Evolutionary conservation across 2,797 vertebrate species (phyloP).

Genomic region (Smutsia gigantea): DNA sequence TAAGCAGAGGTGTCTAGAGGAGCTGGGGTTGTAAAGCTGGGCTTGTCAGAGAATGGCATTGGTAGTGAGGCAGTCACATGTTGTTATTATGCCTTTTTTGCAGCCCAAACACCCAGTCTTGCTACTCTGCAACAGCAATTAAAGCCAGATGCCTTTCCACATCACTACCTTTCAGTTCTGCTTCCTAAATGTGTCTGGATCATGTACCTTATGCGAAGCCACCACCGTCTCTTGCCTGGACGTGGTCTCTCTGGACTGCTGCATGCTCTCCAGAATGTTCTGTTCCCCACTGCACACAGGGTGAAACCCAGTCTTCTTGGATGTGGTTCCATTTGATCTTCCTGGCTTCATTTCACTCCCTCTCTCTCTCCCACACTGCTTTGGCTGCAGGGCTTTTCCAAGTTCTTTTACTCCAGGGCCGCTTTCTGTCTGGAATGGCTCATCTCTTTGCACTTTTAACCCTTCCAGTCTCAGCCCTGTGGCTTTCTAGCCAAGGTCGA

Average conservation of each 20-base stretch:
- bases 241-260: neutral
- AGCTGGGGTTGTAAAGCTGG: neutral
- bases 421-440: neutral
- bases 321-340: neutral
- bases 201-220: neutral
- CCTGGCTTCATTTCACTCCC: neutral
- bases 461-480: neutral
- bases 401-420: neutral
- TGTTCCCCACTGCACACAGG: neutral
- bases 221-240: neutral
- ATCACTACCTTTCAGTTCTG: neutral
- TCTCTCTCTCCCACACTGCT: neutral
- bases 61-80: neutral
- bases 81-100: neutral
- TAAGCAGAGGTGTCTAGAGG: neutral
- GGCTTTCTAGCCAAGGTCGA: neutral
- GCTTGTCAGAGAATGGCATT: neutral
- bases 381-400: neutral
- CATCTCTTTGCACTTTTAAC: neutral
- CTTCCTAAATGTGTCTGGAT: no score
- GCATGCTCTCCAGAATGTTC: neutral
- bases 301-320: neutral
- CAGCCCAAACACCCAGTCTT: neutral
- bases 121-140: neutral
- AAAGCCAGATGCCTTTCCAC: neutral